Conservation (phyloP, 2,113 vertebrate species). For the Toxotes chatareus region DNA sequence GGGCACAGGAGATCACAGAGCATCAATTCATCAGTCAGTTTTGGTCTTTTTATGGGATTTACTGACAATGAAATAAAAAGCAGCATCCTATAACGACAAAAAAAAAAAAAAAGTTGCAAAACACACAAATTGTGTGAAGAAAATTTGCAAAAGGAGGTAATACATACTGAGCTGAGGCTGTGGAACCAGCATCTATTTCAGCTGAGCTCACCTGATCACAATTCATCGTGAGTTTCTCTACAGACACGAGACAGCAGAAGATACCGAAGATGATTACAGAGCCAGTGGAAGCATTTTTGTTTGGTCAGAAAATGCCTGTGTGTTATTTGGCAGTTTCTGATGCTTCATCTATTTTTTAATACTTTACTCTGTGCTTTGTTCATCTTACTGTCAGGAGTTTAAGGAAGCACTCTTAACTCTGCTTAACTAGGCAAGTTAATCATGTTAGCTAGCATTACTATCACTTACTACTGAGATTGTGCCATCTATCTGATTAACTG, state of each 20-base stretch:
- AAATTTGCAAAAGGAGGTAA: neutral
- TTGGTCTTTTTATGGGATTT: neutral
- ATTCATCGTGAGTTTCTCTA: neutral
- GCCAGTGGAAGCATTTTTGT: neutral
- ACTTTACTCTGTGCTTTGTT: neutral
- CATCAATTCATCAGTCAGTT: neutral
- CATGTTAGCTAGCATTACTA: neutral
- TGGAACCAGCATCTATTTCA: neutral
- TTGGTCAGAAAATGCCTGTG: neutral
- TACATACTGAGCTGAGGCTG: neutral
- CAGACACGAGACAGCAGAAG: neutral
- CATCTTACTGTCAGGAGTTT: neutral
- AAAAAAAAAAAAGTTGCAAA: neutral
- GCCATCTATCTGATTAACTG: neutral
- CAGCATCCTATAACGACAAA: neutral
- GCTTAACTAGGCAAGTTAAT: neutral
- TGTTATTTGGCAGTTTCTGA: too few species aligned
- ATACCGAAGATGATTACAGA: neutral
- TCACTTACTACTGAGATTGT: neutral
- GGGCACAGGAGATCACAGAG: too few species aligned
- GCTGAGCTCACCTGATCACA: neutral
- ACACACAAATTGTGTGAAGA: neutral
- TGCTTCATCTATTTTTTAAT: neutral
- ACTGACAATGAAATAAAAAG: neutral
- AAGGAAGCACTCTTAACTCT: neutral